Conservation (phyloP, 2,797 vertebrate genomes). For the Alca torda region DNA sequence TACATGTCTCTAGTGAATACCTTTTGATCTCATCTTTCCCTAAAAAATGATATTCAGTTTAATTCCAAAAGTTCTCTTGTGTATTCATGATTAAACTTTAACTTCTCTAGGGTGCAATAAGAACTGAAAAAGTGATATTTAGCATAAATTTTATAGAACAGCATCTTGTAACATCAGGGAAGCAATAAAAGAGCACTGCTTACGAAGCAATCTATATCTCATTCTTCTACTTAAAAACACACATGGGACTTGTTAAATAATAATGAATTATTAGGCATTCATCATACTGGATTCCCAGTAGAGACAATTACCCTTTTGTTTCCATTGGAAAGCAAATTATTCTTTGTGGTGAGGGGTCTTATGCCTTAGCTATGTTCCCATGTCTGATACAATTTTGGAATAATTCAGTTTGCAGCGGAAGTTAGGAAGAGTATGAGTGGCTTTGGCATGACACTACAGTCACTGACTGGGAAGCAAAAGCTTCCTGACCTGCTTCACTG, state of each 20-base stretch:
- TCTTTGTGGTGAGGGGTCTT: slow-evolving; percentile 6
- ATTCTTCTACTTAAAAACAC: slow-evolving; percentile 43
- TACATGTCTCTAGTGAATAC: neutral
- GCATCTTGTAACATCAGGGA: slow-evolving; percentile 22
- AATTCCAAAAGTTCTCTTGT: neutral
- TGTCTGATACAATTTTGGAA: neutral
- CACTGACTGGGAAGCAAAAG: neutral
- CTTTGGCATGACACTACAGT: neutral
- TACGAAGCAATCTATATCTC: slow-evolving; percentile 10
- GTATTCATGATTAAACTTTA: slow-evolving; percentile 29
- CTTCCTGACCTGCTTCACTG: neutral
- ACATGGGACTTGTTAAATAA: slow-evolving; percentile 22
- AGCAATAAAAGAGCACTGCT: slow-evolving; percentile 43
- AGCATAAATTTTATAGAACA: slow-evolving; percentile 12
- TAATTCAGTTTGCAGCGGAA: neutral
- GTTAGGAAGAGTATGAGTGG: neutral
- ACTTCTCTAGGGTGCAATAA: neutral
- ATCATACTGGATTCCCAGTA: slow-evolving; percentile 20
- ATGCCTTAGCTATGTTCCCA: neutral
- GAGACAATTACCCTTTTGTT: slow-evolving; percentile 45
- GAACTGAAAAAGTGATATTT: slow-evolving; percentile 40
- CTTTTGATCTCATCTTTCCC: neutral
- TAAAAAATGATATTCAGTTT: neutral
- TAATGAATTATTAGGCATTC: neutral
- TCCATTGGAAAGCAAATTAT: neutral